Conservation (phyloP, 2,113 vertebrate genomes). For the Rhabdornis inornatus region DNA sequence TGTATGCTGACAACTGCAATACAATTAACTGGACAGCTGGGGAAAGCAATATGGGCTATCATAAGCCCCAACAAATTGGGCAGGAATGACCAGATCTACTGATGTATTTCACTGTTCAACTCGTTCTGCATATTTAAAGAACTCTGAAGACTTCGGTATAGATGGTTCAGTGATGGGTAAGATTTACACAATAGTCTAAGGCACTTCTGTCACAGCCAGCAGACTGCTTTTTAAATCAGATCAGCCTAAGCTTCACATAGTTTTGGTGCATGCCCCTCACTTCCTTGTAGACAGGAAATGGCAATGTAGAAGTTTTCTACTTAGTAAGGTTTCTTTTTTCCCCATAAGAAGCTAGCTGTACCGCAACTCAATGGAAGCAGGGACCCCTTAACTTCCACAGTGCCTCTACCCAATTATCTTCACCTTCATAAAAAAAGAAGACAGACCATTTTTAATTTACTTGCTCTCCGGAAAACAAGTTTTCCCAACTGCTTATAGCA, state of each 20-base stretch:
- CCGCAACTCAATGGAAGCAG: fast-evolving
- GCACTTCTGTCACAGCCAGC: background rate
- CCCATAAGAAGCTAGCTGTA: background rate
- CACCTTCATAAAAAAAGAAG: background rate
- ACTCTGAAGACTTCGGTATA: background rate
- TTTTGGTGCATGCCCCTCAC: background rate
- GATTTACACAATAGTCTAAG: background rate
- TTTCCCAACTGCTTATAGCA: background rate
- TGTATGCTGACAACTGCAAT: background rate
- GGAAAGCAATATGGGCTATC: background rate
- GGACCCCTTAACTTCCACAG: fast-evolving
- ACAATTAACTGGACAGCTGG: background rate
- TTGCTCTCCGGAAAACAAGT: background rate
- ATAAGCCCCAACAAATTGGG: background rate
- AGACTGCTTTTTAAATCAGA: background rate
- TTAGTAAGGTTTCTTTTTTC: background rate
- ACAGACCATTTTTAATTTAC: background rate
- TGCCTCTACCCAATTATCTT: background rate
- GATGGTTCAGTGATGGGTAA: background rate
- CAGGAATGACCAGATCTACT: background rate
- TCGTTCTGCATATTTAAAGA: background rate
- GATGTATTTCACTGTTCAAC: background rate
- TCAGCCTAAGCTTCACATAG: background rate
- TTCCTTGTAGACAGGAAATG: background rate
- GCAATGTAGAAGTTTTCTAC: background rate